Evolutionary conservation across 2,888 invertebrate genomes (phyloP), one percentile per base, ranked within the genome.

Genomic region (Hecatera dysodea): DNA sequence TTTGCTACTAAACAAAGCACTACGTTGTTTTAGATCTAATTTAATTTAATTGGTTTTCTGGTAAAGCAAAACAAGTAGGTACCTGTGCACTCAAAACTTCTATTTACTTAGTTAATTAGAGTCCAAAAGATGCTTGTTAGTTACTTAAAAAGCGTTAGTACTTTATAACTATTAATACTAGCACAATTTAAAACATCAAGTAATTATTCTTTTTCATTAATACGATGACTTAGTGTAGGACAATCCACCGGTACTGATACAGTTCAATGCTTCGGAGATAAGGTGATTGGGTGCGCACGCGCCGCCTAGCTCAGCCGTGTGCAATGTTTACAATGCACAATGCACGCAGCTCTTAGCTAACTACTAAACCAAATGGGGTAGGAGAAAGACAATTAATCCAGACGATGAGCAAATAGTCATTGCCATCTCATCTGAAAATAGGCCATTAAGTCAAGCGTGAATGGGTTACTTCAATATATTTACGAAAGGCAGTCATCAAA

Each of bases 221-320:
- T 56, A 42, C 64, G 60, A 48, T 60, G 63, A 11, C 46, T 64
- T 61, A 48, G 29, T 52, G 27, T 27, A n/a, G 44, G 27, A 46
- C 70, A 64, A 67, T 67, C 39, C 29, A 6, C 42, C 11, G 39
- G 48, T 60, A 75, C 76, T 70, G 75, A 75, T 59, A 79, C 77
- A 46, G 65, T 65, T 71, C 48, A 71, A 56, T 55, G 81, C 50
- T 71, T 80, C 55, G 62, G 19, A 79, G 77, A 76, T 80, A 79
- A 69, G 56, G 46, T 52, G 52, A 39, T 55, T 24, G 55, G 69
- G 27, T 75, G 81, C 81, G 81, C 57, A 65, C 53, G 78, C 53
- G 61, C 80, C 27, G 44, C n/a, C 50, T 36, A 44, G 22, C 53
- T 50, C 46, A 55, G 68, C 78, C 82, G 78, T 81, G 79, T 65